Base-by-base conservation (phyloP, 1,140 invertebrate genomes). In the Apis cerana region DNA sequence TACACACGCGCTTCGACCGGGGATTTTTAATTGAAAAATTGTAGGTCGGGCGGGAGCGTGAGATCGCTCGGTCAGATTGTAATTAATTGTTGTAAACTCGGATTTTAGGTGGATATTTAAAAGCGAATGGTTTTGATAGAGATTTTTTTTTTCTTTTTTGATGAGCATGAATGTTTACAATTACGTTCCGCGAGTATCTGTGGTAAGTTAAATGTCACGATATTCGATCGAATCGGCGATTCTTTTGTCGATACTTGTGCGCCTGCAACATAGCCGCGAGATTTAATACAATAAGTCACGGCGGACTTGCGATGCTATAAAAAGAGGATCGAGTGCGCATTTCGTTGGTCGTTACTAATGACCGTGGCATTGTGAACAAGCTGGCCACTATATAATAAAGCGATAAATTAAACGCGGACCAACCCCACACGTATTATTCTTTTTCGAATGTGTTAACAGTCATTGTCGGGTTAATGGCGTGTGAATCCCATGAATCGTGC, bases 341-440 rank as follows among this genome's bases (percentile, higher is more conserved):
- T 80, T 77, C 52, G 75, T 79, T 75, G 50, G 72, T 80, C 75
- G 56, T 56, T 85, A 62, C 80, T 90, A 91, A 91, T 87, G 87
- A 80, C 75, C 56, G 27, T 43, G 70, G 80, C 83, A 90, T 89
- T 90, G 89, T 88, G 75, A 82, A 71, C 82, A 79, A 69, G 56
- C 67, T 48, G 52, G 82, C 10, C 64, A 80, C 43, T 76, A 82
- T 86, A 90, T 92, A 91, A 92, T 93, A 91, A 91, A 91, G 90
- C 88, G 76, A 91, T 92, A 91, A 92, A 92, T 92, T 89, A 84
- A 88, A 87, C 59, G 59, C 48, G 27, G 2, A 64, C 58, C 80
- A 59, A 80, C 84, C 77, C 75, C 65, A 58, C 67, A 23, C 71
- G 64, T 68, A n/a, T 69, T 21, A 50, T 56, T 64, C 64, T 80